Conservation (phyloP, 2,113 vertebrate genomes). For the Pelusios castaneus region DNA sequence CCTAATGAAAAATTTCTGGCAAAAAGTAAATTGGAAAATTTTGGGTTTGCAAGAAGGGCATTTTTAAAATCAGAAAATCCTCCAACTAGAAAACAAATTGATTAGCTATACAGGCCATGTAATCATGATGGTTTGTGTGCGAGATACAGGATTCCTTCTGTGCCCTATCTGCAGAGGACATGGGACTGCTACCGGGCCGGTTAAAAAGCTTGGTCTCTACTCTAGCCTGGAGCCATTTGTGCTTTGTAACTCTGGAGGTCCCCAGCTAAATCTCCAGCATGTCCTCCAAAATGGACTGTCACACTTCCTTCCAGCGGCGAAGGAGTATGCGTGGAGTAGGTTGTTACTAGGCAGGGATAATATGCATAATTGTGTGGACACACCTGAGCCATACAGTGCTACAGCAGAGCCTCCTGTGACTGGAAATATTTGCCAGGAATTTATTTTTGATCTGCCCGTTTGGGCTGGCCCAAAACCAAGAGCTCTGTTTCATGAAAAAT, state of each 20-base stretch:
- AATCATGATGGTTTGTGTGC: background rate
- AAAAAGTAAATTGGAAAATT: no score
- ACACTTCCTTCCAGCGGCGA: background rate
- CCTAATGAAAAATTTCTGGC: no score
- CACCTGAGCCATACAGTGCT: background rate
- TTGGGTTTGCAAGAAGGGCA: no score
- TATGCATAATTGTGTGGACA: background rate
- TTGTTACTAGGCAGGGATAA: background rate
- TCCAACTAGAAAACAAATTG: no score
- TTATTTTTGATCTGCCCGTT: background rate
- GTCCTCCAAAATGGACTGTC: background rate
- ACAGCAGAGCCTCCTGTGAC: background rate
- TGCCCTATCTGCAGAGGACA: background rate
- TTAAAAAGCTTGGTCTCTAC: background rate
- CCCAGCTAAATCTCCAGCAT: background rate
- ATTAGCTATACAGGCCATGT: background rate
- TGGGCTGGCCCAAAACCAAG: background rate
- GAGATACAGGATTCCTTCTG: no score
- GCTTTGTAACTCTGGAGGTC: background rate
- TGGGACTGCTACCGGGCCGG: background rate
- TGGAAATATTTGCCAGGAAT: background rate
- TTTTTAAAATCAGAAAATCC: no score
- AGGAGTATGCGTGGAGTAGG: no score
- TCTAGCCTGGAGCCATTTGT: background rate
- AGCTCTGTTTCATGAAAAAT: background rate